Conservation (phyloP, 2,888 invertebrate species). For the Troides helena region DNA sequence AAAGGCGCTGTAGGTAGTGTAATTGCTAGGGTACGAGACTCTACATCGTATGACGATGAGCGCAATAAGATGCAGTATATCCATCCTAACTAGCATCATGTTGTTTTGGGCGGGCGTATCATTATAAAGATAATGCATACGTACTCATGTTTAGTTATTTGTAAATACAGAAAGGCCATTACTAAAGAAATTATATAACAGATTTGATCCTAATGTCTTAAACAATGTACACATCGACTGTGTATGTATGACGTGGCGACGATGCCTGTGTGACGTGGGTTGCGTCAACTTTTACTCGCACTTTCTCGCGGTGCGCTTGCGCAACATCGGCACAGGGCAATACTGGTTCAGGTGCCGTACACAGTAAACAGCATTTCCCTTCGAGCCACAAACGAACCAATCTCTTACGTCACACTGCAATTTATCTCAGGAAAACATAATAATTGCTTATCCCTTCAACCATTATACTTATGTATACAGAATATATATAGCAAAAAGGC, state of each 20-base stretch:
- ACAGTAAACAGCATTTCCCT: conserved; percentile 60
- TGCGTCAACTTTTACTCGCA: conserved; percentile 81
- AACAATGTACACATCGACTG: conserved; percentile 24
- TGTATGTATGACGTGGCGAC: conserved; percentile 47
- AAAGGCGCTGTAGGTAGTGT: no score
- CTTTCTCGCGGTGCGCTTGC: conserved; percentile 76
- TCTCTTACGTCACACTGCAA: conserved; percentile 29
- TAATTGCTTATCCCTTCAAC: not conserved
- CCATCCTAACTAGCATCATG: no score
- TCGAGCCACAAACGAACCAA: conserved; percentile 32
- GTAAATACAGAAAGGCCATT: not conserved
- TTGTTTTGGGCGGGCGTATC: no score
- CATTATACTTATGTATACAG: not conserved
- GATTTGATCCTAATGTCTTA: conserved; percentile 55
- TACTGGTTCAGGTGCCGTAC: conserved; percentile 61
- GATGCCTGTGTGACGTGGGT: conserved; percentile 64
- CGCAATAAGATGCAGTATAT: no score
- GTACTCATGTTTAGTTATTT: not conserved
- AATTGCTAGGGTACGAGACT: no score
- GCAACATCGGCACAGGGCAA: conserved; percentile 59
- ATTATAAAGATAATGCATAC: not conserved
- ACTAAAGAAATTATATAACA: conserved; percentile 56
- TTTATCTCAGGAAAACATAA: not conserved
- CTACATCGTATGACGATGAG: no score
- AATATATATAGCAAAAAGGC: no score